Evolutionary conservation across 2,888 invertebrate genomes (phyloP).

Genomic region (Oithona nana): DNA sequence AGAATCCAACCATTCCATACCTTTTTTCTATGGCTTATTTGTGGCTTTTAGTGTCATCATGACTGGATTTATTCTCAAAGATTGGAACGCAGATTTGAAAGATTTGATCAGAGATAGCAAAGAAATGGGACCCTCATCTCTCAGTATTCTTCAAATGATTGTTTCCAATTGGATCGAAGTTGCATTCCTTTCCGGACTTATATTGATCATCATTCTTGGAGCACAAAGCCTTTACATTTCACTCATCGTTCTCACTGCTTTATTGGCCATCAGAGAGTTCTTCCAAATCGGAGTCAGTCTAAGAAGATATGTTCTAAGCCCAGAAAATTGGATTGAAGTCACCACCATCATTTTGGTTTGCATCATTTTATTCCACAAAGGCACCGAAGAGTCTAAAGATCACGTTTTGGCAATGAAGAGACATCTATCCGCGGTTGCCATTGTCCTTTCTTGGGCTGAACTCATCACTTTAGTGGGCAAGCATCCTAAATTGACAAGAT

Average conservation of each 20-base stretch:
- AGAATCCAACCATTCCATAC: not conserved
- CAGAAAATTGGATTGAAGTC: conserved; percentile 57
- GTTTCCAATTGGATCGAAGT: conserved; percentile 6
- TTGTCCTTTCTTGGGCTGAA: conserved; percentile 54
- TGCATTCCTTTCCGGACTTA: conserved; percentile 15
- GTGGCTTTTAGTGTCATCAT: conserved; percentile 1
- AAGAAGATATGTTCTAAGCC: conserved; percentile 41
- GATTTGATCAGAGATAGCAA: conserved; percentile 2
- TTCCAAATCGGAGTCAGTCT: conserved; percentile 51
- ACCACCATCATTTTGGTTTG: conserved; percentile 40
- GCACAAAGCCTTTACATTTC: conserved; percentile 23
- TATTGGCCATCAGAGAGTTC: conserved; percentile 36
- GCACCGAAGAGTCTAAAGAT: conserved; percentile 23
- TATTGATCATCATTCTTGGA: conserved; percentile 40
- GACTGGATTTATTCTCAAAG: conserved; percentile 3
- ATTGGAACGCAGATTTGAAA: not conserved
- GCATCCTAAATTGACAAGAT: conserved; percentile 46
- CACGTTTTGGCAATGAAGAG: conserved; percentile 37
- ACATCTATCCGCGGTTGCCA: conserved; percentile 48
- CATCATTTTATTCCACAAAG: conserved; percentile 36
- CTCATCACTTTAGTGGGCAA: conserved; percentile 56
- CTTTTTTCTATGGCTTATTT: not conserved
- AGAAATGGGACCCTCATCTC: not conserved
- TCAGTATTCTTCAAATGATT: not conserved
- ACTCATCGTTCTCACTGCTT: conserved; percentile 12